Percentiles rank a stretch among this genome's conserved stretches.
Conservation (phyloP, 2,797 vertebrate genomes). For the Pygocentrus nattereri region DNA sequence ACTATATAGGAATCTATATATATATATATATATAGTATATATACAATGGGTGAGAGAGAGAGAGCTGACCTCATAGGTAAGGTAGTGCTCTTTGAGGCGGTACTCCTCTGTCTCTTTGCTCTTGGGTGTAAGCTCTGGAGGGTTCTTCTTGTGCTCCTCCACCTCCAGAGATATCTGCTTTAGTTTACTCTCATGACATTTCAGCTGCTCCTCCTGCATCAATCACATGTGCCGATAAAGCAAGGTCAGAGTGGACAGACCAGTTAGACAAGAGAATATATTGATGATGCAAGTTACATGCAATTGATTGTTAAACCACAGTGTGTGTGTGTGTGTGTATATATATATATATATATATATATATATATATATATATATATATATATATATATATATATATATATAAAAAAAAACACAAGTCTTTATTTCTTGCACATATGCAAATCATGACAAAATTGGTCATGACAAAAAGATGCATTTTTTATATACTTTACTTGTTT, state of each 20-base stretch:
- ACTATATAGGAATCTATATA: too few species aligned
- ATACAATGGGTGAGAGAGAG: background rate
- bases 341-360: background rate
- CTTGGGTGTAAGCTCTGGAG: constrained; percentile 85
- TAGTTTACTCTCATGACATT: constrained; percentile 94
- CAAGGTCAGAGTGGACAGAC: background rate
- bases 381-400: background rate
- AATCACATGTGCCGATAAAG: constrained; percentile 44
- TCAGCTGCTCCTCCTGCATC: constrained; percentile 92
- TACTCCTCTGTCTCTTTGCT: constrained; percentile 94
- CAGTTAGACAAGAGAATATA: background rate
- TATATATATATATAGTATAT: too few species aligned
- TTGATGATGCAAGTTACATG: background rate
- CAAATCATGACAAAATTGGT: background rate
- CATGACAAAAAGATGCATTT: too few species aligned
- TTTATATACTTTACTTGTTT: background rate
- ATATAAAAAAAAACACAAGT: too few species aligned
- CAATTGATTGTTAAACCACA: background rate
- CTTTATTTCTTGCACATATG: background rate
- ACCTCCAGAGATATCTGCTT: constrained; percentile 93
- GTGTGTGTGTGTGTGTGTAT: background rate
- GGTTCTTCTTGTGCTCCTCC: constrained; percentile 90
- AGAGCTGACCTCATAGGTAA: constrained; percentile 90
- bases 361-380: background rate
- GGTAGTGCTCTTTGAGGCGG: constrained; percentile 96